Evolutionary conservation across 2,797 vertebrate genomes (phyloP), one percentile per base, ranked within the genome.

Genomic region (Myotis pilosus): DNA sequence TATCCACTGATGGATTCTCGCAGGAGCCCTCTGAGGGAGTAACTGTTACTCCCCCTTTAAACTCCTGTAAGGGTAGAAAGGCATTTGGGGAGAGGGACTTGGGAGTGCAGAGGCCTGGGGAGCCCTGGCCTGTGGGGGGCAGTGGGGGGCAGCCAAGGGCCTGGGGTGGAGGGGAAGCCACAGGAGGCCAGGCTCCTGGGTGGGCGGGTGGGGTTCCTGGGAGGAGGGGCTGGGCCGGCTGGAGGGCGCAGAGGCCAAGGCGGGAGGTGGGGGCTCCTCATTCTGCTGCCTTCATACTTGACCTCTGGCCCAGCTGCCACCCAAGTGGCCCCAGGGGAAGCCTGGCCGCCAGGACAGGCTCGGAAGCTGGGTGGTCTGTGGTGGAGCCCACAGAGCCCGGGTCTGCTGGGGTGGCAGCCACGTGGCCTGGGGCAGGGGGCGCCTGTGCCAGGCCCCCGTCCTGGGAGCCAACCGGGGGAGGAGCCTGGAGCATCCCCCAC

Each of bases 361-460:
- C 28, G 20, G 28, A 83, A 62, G 53, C 53, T 38, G 76, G 53
- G 33, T 44, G 25, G 64, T 91, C 36, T 22, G 66, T 28, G 19
- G 53, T 3, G 4, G 7, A 0, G 62, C 57, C 55, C 16, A 47
- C 64, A 51, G 92, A 86, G 23, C 11, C 28, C 2, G 0, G 12
- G 23, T 12, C 49, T 30, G 33, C 47, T 23, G 53, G 64, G 1
- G 10, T 9, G 47, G 33, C 8, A 25, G 87, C 68, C 68, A 38
- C 51, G 30, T 10, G n/a, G 83, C 33, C 66, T 30, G 44, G 86
- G 19, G 13, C 0, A 6, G 36, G 49, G 19, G 33, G 38, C 2
- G 6, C 0, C 0, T 6, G 19, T 2, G 17, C 36, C 28, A 55
- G 72, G 2, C n/a, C 23, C 25, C n/a, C 19, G 0, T 66, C 38